Percentiles rank a stretch among this genome's conserved stretches.
Evolutionary conservation across 2,888 invertebrate species (phyloP).

Genomic region (Cosmorhoe ocellata): DNA sequence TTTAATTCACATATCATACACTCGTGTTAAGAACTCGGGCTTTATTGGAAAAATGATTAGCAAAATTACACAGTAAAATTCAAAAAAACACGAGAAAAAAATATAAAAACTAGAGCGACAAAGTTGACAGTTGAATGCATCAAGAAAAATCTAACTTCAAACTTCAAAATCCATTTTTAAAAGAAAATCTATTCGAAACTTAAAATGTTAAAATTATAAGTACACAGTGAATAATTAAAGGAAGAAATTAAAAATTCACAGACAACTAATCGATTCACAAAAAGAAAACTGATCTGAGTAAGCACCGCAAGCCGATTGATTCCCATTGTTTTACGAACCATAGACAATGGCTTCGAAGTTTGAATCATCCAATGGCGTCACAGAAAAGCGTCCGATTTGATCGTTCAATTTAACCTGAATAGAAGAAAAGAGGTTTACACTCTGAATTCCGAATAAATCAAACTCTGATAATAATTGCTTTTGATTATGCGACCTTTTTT

Average conservation of each 20-base stretch:
- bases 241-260: constrained; percentile 1
- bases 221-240: too few relatives aligned
- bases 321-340: constrained; percentile 58
- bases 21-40: too few relatives aligned
- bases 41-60: too few relatives aligned
- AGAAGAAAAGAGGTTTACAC: constrained; percentile 75
- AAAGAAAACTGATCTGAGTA: constrained; percentile 42
- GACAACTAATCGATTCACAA: constrained; percentile 20
- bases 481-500: constrained; percentile 49
- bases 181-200: too few relatives aligned
- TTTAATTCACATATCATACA: too few relatives aligned
- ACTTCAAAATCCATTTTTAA: too few relatives aligned
- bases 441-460: constrained; percentile 72
- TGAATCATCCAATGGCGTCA: constrained; percentile 19
- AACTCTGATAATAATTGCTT: constrained; percentile 66
- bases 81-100: too few relatives aligned
- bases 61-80: too few relatives aligned
- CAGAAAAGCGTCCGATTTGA: constrained; percentile 52
- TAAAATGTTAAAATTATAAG: too few relatives aligned
- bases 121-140: too few relatives aligned
- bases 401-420: constrained; percentile 75
- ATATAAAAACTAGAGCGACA: too few relatives aligned
- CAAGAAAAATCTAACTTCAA: background rate
- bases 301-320: constrained; percentile 51
- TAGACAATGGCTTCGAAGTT: constrained; percentile 29